A percentile compares a stretch with the other conserved stretches of the same genome.
These are phyloP conservation scores for Gortyna flavago DNA, from an alignment of 2,888 invertebrate species.

Conservation along the genomic window DNA sequence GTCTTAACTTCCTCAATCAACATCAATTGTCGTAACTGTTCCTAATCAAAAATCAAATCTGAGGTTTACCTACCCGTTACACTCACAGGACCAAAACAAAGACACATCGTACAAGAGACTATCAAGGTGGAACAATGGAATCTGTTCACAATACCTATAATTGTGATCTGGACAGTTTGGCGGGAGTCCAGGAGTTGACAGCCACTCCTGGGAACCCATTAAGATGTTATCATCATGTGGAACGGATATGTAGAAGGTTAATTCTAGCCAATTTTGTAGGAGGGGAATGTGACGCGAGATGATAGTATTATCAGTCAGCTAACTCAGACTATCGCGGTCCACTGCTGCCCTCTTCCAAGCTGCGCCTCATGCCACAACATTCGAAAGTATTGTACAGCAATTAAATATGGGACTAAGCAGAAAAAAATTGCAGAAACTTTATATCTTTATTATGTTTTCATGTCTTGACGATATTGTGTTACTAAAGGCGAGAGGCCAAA, in stretches of 20 bases:
- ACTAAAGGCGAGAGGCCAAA: neutral
- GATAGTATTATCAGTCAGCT: neutral
- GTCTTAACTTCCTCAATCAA: neutral
- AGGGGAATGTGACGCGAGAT: neutral
- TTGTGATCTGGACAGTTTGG: conserved; percentile 64
- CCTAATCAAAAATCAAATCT: conserved; percentile 27
- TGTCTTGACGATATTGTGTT: neutral
- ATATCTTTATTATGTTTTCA: no score
- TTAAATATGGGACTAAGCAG: neutral
- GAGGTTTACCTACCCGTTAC: conserved; percentile 7
- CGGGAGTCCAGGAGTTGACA: conserved; percentile 67
- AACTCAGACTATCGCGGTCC: neutral
- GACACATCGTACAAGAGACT: conserved; percentile 35
- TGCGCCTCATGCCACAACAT: neutral
- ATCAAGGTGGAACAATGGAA: conserved; percentile 58
- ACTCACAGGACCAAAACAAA: conserved; percentile 44
- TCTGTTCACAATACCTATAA: conserved; percentile 62
- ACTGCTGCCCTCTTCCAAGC: neutral
- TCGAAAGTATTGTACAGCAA: neutral
- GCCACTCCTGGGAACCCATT: conserved; percentile 68
- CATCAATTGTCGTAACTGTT: neutral
- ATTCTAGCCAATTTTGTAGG: neutral
- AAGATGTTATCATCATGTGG: conserved; percentile 63
- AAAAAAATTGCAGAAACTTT: neutral
- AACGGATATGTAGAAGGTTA: conserved; percentile 34